Evolutionary conservation across 2,113 vertebrate genomes (phyloP).

Genomic region (Mystacornis crossleyi): DNA sequence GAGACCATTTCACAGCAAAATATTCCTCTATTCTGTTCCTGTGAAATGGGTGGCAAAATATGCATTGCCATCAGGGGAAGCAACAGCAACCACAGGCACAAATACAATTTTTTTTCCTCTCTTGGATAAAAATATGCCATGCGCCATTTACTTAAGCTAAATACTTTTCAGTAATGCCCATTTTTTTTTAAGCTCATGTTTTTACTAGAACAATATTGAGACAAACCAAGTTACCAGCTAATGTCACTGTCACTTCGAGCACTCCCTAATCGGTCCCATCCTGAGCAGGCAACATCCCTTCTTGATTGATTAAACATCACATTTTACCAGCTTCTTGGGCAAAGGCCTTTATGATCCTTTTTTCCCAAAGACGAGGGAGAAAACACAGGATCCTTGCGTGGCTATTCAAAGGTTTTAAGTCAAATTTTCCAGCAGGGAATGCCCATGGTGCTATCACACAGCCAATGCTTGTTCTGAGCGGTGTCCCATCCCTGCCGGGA

Average conservation of each 20-base stretch:
- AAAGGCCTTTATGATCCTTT: not conserved
- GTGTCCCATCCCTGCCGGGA: not conserved
- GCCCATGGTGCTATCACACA: rapidly evolving
- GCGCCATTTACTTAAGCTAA: not conserved
- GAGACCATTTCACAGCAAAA: not conserved
- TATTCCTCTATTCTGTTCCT: not conserved
- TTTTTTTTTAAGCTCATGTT: not conserved
- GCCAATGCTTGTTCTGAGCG: rapidly evolving
- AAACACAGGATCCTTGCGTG: not conserved
- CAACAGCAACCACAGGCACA: not conserved
- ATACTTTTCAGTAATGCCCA: not conserved
- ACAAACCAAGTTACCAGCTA: not conserved
- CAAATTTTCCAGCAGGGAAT: not conserved
- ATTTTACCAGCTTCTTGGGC: not conserved
- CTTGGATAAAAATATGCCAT: not conserved
- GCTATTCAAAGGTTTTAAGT: not conserved
- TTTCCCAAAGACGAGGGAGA: not conserved
- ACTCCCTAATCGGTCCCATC: rapidly evolving
- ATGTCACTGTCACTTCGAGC: not conserved
- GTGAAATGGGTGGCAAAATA: not conserved
- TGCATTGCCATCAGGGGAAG: rapidly evolving
- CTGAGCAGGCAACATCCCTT: not conserved
- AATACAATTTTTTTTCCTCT: not conserved
- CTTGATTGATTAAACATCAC: rapidly evolving
- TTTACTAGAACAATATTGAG: not conserved